Evolutionary conservation across 2,113 vertebrate species (phyloP).

Genomic region (Podarcis raffonei): DNA sequence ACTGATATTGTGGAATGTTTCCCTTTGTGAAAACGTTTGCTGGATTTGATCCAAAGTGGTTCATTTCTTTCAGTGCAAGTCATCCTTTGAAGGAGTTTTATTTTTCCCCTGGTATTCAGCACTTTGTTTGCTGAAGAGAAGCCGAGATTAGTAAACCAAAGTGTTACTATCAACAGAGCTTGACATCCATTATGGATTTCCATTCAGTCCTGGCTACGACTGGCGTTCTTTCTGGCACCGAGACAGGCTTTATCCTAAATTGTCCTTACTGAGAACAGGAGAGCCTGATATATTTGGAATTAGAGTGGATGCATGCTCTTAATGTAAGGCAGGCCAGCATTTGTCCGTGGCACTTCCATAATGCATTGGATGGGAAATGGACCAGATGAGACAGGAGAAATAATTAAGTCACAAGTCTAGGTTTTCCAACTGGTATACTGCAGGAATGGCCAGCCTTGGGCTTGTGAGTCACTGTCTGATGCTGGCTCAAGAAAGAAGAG

Average conservation of each 20-base stretch:
- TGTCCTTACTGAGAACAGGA: constrained; percentile 56
- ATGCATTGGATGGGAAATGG: not conserved
- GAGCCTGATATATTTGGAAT: constrained; percentile 62
- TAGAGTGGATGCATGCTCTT: constrained; percentile 63
- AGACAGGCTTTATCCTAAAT: constrained; percentile 57
- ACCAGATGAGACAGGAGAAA: constrained; percentile 54
- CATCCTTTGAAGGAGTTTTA: not conserved
- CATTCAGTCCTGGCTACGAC: constrained; percentile 40
- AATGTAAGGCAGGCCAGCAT: constrained; percentile 65
- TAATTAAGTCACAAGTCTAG: constrained; percentile 66
- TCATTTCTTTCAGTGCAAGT: not conserved
- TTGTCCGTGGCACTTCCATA: constrained; percentile 45
- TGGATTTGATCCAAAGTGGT: not conserved
- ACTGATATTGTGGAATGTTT: not conserved
- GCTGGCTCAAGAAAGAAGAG: too few relatives aligned
- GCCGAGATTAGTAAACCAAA: constrained; percentile 55
- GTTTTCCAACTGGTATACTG: constrained; percentile 58
- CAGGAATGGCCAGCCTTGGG: constrained; percentile 32
- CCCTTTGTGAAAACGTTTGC: not conserved
- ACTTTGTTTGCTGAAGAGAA: constrained; percentile 32
- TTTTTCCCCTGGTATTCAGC: not conserved
- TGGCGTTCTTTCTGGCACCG: constrained; percentile 39
- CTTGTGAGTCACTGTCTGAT: not conserved
- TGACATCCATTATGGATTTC: constrained; percentile 58
- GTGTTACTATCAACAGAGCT: constrained; percentile 26